A percentile compares a stretch with the other conserved stretches of the same genome.
phyloP scores from a whole-genome alignment of 2,888 invertebrate genomes.

The Rhagonycha fulva region DNA sequence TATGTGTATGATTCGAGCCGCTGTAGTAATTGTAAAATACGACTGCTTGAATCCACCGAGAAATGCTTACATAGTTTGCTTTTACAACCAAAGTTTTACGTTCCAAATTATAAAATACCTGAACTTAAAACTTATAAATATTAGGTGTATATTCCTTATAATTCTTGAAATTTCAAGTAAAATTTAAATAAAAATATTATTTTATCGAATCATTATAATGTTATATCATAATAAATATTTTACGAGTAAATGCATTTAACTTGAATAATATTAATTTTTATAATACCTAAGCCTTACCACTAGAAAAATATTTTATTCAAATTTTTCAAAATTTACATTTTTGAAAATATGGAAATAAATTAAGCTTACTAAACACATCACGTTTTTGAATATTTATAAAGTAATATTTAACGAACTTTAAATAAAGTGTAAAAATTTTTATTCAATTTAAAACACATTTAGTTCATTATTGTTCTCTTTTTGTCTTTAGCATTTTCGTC shows the following conservation, averaged over 20 bases:
- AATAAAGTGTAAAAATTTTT: slow-evolving; percentile 7
- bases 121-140: neutral
- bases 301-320: neutral
- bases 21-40: slow-evolving; percentile 57
- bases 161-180: neutral
- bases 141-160: neutral
- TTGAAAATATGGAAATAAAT: neutral
- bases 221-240: too few relatives aligned
- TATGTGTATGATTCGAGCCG: slow-evolving; percentile 58
- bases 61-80: slow-evolving; percentile 20
- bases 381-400: neutral
- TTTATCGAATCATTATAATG: too few relatives aligned
- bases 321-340: neutral
- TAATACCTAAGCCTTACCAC: too few relatives aligned
- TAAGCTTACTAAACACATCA: neutral
- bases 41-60: slow-evolving; percentile 42
- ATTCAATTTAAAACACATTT: slow-evolving; percentile 18
- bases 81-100: slow-evolving; percentile 7
- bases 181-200: neutral
- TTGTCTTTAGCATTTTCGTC: slow-evolving; percentile 7
- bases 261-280: too few relatives aligned
- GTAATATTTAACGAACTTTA: neutral
- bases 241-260: too few relatives aligned
- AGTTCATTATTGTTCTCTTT: slow-evolving; percentile 12
- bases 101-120: neutral